Base-by-base conservation (phyloP, 1,140 invertebrate genomes). In the Hyles euphorbiae region DNA sequence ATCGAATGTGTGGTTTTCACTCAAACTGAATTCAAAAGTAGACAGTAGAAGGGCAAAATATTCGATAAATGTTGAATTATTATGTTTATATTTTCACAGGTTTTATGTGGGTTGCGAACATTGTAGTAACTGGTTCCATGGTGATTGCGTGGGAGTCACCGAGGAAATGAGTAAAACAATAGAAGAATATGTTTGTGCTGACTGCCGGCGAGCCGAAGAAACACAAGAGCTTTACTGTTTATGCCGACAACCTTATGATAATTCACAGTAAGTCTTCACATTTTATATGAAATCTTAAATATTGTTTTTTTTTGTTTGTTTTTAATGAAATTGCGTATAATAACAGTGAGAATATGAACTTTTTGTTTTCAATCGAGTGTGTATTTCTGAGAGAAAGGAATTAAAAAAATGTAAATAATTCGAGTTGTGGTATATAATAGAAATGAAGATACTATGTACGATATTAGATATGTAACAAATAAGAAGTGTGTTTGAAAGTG, bases 41-140 rank as follows among this genome's bases (percentile, higher is more conserved):
- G 22, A 22, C 22, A 22, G 22, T 22, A 22, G 22, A 22, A 10
- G 3, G 11, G 34, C 8, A 11, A 45, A n/a, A 58, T 22, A 46
- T 58, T 50, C 36, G 7, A 12, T 10, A 52, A 47, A 53, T 50
- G 52, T 36, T 44, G 22, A 53, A 43, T 48, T 52, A n/a, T 53
- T 12, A 10, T 32, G 62, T 61, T 52, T 46, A 22, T 22, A 22
- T 22, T 22, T 22, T 69, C 73, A 58, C 75, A 97, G 96, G 83
- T 99, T 99, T 86, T 99, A 99, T 88, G 96, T 99, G 66, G 97
- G 97, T 43, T 99, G 98, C 89, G 98, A 99, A 88, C 89, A 97
- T 57, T 99, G 98, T 84, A 97, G 96, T 68, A 98, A 98, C 88
- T 99, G 98, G 98, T 99, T 98, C 90, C 98, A 99, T 84, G 97